Base-by-base conservation (phyloP, 2,888 invertebrate genomes). In the Zele albiditarsus region DNA sequence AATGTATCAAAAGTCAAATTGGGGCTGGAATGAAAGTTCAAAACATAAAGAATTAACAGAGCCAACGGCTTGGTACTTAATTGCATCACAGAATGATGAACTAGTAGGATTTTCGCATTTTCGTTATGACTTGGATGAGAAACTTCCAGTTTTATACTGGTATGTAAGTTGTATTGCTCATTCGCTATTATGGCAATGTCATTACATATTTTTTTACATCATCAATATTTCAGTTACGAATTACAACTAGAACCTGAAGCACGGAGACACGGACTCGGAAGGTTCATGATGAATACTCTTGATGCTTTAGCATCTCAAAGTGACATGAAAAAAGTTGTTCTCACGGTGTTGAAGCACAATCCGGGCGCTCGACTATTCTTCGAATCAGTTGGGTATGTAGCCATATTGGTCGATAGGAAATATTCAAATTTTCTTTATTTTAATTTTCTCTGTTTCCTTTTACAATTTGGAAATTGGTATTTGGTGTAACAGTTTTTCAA, bases 321-420 rank as follows among this genome's bases (percentile, higher is more conserved):
- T 83, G 92, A 92, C 82, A 95, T 97, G 95, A 91, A 92, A 83
- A 95, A 94, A 90, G 95, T 97, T 65, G 92, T 96, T 72, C 91
- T 97, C 82, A 97, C 97, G 12, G 94, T 95, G 69, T 93, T 97
- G 80, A 95, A 95, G 85, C 93, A 94, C 86, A 97, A 97, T 90
- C 91, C 92, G 53, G 89, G 91, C 58, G 95, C 95, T 0, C 89
- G 92, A 49, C 91, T 92, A 4, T 97, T 97, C 90, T 97, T 95
- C 89, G 92, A 92, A 83, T 93, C 93, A 72, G 91, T 95, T 84
- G 94, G 94, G 95, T 95, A 91, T 89, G 90, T 85, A 70, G 57
- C 28, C 28, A 33, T 16, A 14, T 60, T 72, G 27, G 28, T 42
- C 2, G 53, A 27, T 68, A 60, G 4, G n/a, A 20, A 53, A 20